phyloP scores from a whole-genome alignment of 2,797 vertebrate genomes.

The Periophthalmus magnuspinnatus region DNA sequence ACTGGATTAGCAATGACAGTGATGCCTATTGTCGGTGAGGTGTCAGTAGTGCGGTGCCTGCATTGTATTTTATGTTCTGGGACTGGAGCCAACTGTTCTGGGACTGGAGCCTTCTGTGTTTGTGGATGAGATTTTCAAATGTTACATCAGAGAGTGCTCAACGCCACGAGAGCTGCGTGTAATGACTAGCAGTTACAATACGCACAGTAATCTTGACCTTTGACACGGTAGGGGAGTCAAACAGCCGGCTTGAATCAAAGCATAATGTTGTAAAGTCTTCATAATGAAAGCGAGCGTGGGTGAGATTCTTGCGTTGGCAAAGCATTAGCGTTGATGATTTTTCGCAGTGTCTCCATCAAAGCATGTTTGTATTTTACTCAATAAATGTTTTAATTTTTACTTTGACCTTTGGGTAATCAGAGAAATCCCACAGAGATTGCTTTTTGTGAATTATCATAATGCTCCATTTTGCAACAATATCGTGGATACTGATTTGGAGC shows the following conservation, averaged over 20 bases:
- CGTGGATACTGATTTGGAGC: not conserved
- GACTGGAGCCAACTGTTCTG: conserved; percentile 1
- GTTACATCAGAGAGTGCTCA: conserved; percentile 15
- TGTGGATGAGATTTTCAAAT: conserved; percentile 7
- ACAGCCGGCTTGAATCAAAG: conserved; percentile 4
- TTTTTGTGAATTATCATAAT: not conserved
- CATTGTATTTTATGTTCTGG: conserved; percentile 1
- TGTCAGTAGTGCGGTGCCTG: conserved; percentile 5
- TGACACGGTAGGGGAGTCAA: conserved; percentile 2
- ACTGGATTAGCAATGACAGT: conserved; percentile 2
- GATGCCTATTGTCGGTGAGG: conserved; percentile 5
- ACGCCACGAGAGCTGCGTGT: not conserved
- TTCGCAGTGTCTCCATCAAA: not conserved
- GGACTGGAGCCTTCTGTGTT: not conserved
- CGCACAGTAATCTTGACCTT: conserved; percentile 5
- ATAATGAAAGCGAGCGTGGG: conserved; percentile 7
- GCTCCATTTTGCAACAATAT: not conserved
- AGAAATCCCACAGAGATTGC: conserved; percentile 1
- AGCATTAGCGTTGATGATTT: not conserved
- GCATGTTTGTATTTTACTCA: not conserved
- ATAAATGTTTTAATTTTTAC: not conserved
- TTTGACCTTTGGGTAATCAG: conserved; percentile 8
- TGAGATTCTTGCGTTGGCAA: not conserved
- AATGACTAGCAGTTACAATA: conserved; percentile 11
- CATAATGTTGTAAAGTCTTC: not conserved